Evolutionary conservation across 2,888 invertebrate species (phyloP).

Genomic region (Nemapogon koenigi): DNA sequence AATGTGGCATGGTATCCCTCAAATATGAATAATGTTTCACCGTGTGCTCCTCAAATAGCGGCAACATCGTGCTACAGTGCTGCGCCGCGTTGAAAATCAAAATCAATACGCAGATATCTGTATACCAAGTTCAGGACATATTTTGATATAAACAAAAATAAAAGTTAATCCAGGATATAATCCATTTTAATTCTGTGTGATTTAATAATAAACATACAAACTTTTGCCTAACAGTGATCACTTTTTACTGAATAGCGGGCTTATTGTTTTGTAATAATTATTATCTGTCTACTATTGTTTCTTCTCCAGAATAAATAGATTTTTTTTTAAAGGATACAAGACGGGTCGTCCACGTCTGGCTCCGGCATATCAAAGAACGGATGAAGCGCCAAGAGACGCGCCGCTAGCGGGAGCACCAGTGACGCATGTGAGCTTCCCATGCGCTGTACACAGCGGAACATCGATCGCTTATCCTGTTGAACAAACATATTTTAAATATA

Average conservation of each 20-base stretch:
- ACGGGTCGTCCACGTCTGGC: slow-evolving; percentile 93
- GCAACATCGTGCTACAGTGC: slow-evolving; percentile 87
- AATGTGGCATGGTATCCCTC: slow-evolving; percentile 88
- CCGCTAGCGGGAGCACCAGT: slow-evolving; percentile 85
- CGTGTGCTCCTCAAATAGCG: slow-evolving; percentile 92
- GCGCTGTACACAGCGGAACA: slow-evolving; percentile 84
- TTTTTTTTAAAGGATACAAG: slow-evolving; percentile 82
- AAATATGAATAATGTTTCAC: slow-evolving; percentile 92
- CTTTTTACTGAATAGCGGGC: no score
- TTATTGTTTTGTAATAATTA: no score
- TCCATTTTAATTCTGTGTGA: no score
- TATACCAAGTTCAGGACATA: slow-evolving; percentile 1
- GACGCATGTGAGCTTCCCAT: slow-evolving; percentile 91
- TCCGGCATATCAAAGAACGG: slow-evolving; percentile 97
- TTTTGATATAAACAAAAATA: no score
- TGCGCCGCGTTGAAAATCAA: slow-evolving; percentile 94
- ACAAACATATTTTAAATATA: no score
- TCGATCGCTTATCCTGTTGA: slow-evolving; percentile 70
- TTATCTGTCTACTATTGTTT: no score
- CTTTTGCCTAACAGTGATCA: no score
- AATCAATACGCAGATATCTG: slow-evolving; percentile 87
- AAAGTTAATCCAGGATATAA: no score
- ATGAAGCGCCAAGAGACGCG: slow-evolving; percentile 89
- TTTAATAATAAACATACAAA: no score
- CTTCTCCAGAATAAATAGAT: no score